Evolutionary conservation across 2,888 invertebrate genomes (phyloP).

Genomic region (Chymomyza caudatula): DNA sequence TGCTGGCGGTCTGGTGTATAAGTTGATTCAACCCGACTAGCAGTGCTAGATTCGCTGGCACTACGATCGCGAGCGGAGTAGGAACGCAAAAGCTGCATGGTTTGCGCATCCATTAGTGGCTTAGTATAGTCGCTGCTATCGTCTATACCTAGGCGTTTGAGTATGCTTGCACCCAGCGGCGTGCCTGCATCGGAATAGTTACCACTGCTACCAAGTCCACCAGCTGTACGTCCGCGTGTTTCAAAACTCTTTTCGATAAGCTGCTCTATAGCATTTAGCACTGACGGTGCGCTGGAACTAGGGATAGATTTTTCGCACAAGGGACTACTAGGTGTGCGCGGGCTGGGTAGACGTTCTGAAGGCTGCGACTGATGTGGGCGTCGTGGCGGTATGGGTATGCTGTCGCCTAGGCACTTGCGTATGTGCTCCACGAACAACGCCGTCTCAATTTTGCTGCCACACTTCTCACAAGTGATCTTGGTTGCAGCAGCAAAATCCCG

Average conservation of each 20-base stretch:
- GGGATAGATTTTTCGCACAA: conserved; percentile 80
- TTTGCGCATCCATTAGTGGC: conserved; percentile 91
- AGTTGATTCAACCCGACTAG: conserved; percentile 86
- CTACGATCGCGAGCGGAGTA: conserved; percentile 89
- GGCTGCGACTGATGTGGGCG: conserved; percentile 74
- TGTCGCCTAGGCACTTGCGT: conserved; percentile 91
- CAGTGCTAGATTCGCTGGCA: conserved; percentile 92
- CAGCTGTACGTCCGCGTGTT: conserved; percentile 85
- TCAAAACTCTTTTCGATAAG: conserved; percentile 98
- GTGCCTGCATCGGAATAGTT: conserved; percentile 79
- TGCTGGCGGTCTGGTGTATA: conserved; percentile 86
- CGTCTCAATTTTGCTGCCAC: conserved; percentile 96
- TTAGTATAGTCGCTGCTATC: conserved; percentile 96
- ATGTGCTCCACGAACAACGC: conserved; percentile 95
- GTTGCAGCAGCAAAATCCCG: conserved; percentile 82
- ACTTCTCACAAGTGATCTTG: conserved; percentile 95
- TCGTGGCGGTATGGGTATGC: conserved; percentile 79
- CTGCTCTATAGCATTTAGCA: conserved; percentile 96
- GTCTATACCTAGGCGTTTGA: conserved; percentile 94
- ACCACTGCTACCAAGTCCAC: conserved; percentile 22
- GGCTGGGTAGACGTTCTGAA: conserved; percentile 78
- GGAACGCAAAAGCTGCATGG: conserved; percentile 88
- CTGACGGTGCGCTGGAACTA: conserved; percentile 84
- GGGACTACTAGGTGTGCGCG: conserved; percentile 80
- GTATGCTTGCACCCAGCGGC: conserved; percentile 92